These are phyloP conservation scores for Fregata magnificens DNA, from an alignment of 2,113 vertebrate genomes.

Conservation along the genomic window DNA sequence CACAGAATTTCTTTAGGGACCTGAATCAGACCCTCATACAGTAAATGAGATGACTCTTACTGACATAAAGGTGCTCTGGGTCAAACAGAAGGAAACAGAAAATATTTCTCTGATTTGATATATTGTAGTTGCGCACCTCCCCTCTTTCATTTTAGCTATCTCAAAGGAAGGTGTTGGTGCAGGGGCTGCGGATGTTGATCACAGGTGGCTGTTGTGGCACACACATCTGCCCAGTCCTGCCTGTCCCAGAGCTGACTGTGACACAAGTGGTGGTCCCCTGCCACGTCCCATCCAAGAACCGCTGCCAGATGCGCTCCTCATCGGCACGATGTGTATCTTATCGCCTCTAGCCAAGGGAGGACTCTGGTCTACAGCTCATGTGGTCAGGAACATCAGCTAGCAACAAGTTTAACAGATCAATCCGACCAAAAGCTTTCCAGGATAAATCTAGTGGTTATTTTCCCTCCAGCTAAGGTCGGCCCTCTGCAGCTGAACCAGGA, in stretches of 20 bases:
- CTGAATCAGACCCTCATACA: neutral
- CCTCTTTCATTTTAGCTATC: neutral
- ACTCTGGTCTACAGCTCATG: neutral
- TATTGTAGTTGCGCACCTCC: neutral
- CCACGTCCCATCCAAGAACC: neutral
- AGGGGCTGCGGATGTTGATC: neutral
- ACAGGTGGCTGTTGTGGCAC: neutral
- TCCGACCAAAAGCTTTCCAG: neutral
- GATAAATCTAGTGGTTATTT: neutral
- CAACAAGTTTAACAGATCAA: neutral
- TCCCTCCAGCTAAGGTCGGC: neutral
- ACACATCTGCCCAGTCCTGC: neutral
- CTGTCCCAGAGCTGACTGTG: neutral
- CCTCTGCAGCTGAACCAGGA: neutral
- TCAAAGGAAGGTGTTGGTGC: neutral
- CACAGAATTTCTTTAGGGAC: neutral
- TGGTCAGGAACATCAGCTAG: neutral
- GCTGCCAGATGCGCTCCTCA: neutral
- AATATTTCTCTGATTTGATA: neutral
- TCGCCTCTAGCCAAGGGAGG: neutral
- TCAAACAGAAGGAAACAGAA: neutral
- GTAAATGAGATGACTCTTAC: neutral
- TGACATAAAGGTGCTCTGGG: neutral
- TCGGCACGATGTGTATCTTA: accelerated
- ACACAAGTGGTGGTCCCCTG: neutral